Base-by-base conservation (phyloP, 2,797 vertebrate species). In the Falco biarmicus region DNA sequence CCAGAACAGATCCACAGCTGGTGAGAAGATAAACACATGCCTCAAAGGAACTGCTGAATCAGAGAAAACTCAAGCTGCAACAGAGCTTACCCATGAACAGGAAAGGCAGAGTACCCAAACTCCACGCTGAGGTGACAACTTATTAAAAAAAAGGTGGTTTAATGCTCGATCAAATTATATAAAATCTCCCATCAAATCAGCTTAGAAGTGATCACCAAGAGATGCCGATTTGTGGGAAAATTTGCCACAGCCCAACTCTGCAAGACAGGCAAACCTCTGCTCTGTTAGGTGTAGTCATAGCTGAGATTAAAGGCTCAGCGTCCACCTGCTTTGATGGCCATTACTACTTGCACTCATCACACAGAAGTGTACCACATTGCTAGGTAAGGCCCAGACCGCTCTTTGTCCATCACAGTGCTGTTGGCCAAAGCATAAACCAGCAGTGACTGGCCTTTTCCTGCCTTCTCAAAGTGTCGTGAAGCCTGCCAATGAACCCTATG, bases 321-420 rank as follows among this genome's bases (percentile, higher is more conserved):
- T 8, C n/a, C 59, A 53, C 7, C 41, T n/a, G 39, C 39, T 73
- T 24, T 2, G 5, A 57, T 2, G 12, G 73, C 56, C 1, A 0
- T 14, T 8, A 28, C 81, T 32, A 45, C 9, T 22, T 25, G 17
- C 75, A 59, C 68, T 57, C 31, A 39, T 1, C 32, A 65, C 65
- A 59, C 24, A 15, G 2, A 39, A 29, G 29, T 4, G 31, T 12
- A 32, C 0, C 2, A 54, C 76, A 59, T 6, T 45, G n/a, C 37
- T 57, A 85, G 51, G 32, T 43, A 51, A 66, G 41, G 59, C 45
- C 60, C 39, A 61, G 51, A 48, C 53, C 81, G 59, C 28, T 56
- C 60, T 64, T 56, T 37, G n/a, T 4, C 45, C 63, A n/a, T 2
- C 0, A 0, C 32, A 31, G 31, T 76, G 64, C 71, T 80, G 24